Evolutionary conservation across 1,140 invertebrate species (phyloP).

Genomic region (Frieseomelitta varia): DNA sequence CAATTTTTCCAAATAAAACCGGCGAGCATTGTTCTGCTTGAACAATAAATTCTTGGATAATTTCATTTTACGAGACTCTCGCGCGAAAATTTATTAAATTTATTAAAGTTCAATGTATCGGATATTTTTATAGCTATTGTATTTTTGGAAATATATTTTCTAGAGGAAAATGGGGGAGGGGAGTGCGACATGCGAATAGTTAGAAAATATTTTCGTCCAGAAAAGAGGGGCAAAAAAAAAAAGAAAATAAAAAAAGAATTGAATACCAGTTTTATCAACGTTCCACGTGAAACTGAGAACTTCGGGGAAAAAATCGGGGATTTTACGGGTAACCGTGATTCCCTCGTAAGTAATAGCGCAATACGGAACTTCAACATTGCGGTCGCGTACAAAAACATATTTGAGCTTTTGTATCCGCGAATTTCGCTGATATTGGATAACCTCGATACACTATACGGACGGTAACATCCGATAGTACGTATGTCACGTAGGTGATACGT

Average conservation of each 20-base stretch:
- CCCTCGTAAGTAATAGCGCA: not conserved
- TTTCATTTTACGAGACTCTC: no score
- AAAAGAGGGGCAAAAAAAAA: not conserved
- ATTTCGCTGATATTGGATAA: constrained; percentile 8
- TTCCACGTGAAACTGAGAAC: not conserved
- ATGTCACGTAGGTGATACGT: constrained; percentile 2
- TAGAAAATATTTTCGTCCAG: not conserved
- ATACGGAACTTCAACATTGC: constrained; percentile 4
- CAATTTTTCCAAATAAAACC: not conserved
- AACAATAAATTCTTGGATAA: not conserved
- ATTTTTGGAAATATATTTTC: not conserved
- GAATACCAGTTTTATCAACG: not conserved
- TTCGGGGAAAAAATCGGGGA: not conserved
- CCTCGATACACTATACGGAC: constrained; percentile 4
- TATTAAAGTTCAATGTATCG: not conserved
- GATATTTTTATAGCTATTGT: not conserved
- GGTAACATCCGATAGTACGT: not conserved
- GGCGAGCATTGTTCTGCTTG: no score
- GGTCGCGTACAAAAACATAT: constrained; percentile 25
- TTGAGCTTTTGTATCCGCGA: not conserved
- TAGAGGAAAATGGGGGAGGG: no score
- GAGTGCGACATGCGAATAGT: not conserved
- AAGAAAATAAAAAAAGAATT: not conserved
- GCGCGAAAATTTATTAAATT: not conserved
- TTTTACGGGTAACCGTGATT: not conserved